Base-by-base conservation (phyloP, 2,113 vertebrate species). In the Notarius quadriscutis region DNA sequence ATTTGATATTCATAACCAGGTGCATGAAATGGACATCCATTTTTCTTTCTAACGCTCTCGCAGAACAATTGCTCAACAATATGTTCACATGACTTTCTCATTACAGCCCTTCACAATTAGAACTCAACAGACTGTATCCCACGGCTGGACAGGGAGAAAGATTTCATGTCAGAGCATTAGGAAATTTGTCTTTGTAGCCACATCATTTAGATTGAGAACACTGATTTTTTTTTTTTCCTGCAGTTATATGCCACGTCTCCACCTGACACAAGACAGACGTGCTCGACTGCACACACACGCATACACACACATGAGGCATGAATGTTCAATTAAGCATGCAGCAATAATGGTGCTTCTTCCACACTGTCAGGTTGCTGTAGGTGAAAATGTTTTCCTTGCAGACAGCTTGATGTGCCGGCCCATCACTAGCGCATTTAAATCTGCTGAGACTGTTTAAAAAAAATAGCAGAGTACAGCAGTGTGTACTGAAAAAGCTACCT, bases 191-290 rank as follows among this genome's bases (percentile, higher is more conserved):
- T 96, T 96, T 96, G 96, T 97, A 96, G 96, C 94, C 94, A 96
- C 93, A 93, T 93, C 93, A 99, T 99, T 98, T 98, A 96, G 97
- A 99, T 98, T 97, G 96, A 97, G 97, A 97, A 95, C 97, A 98
- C 97, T 98, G 98, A 99, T 97, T 91, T 94, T 95, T 97, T 95
- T 97, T 97, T 95, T 97, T 96, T 95, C 96, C 95, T 97, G 97
- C 92, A 95, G 93, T 96, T 96, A 96, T 95, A 95, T 94, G 94
- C 93, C 94, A 92, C 97, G 96, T 97, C 97, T 98, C 96, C 95
- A 94, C 95, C 97, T 97, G 97, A 98, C 97, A 97, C 93, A 92
- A 94, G 93, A 96, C 94, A 95, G 95, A 94, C 96, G 95, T 94
- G 96, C 95, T 92, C 93, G 95, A 95, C 92, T 89, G 88, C 94